Percentiles rank a stretch among this genome's conserved stretches.
Evolutionary conservation across 2,888 invertebrate genomes (phyloP).

Genomic region (Drosophila leonis): DNA sequence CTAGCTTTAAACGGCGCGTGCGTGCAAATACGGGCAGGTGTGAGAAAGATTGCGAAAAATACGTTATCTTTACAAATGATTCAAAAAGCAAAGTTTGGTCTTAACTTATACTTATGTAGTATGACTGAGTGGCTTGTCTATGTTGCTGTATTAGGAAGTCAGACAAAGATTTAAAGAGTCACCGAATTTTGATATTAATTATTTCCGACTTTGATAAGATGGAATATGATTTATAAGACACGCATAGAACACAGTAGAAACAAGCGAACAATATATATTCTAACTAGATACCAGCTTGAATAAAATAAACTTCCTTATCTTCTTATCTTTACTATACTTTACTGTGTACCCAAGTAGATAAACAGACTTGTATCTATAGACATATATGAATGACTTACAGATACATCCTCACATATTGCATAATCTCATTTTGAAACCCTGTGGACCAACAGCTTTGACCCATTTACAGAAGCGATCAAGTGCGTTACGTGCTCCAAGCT

Average conservation of each 20-base stretch:
- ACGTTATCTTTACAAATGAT: not conserved
- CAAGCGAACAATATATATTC: not conserved
- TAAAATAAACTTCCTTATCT: not conserved
- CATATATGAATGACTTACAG: not conserved
- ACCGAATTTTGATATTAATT: not conserved
- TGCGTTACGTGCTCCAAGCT: constrained; percentile 31
- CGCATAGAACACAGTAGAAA: not conserved
- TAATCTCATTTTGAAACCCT: not conserved
- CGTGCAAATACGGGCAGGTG: constrained; percentile 42
- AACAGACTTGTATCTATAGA: not conserved
- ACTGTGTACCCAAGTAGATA: not conserved
- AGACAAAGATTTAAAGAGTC: not conserved
- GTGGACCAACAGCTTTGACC: constrained; percentile 35
- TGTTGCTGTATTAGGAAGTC: not conserved
- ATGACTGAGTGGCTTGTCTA: not conserved
- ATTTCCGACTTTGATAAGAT: not conserved
- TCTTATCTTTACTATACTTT: not conserved
- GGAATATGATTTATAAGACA: not conserved
- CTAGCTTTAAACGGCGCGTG: constrained; percentile 49
- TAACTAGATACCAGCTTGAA: not conserved
- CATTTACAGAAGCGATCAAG: constrained; percentile 48
- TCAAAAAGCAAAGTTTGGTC: not conserved
- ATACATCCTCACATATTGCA: constrained; percentile 1
- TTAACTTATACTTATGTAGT: not conserved
- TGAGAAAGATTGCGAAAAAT: constrained; percentile 6